Conservation (phyloP, 2,888 invertebrate genomes). For the Drosophila cognata region DNA sequence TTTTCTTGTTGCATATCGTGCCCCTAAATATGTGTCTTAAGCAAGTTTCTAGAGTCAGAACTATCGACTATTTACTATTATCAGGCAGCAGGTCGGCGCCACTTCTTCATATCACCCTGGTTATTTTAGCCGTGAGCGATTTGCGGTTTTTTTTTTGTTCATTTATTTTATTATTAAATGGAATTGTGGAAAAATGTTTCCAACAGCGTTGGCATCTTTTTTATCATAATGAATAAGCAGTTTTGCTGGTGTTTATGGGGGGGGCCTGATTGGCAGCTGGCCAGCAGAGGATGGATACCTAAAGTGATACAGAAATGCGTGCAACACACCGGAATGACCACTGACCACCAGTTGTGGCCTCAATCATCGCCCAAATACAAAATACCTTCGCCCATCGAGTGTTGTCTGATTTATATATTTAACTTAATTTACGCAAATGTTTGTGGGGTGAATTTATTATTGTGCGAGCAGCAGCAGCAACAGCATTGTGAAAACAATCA, state of each 20-base stretch:
- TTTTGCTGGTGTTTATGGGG: conserved; percentile 12
- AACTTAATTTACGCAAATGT: conserved; percentile 69
- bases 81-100: conserved; percentile 24
- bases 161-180: conserved; percentile 50
- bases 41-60: conserved; percentile 20
- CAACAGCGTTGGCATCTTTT: conserved; percentile 32
- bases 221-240: conserved; percentile 38
- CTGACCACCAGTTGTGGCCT: conserved; percentile 29
- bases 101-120: conserved; percentile 3
- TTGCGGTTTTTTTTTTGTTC: conserved; percentile 20
- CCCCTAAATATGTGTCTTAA: conserved; percentile 35
- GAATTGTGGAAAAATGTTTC: conserved; percentile 40
- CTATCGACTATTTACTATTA: conserved; percentile 1
- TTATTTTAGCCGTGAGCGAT: conserved; percentile 10
- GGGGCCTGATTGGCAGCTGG: conserved; percentile 4
- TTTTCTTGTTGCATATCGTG: background rate
- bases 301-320: background rate
- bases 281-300: conserved; percentile 17
- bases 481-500: conserved; percentile 15
- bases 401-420: conserved; percentile 76
- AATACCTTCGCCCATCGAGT: conserved; percentile 72
- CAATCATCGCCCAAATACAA: conserved; percentile 53
- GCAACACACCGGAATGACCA: conserved; percentile 1
- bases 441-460: conserved; percentile 62
- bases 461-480: background rate